These are phyloP conservation scores for Drosophila rellima DNA, from an alignment of 2,888 invertebrate species.

Conservation along the genomic window DNA sequence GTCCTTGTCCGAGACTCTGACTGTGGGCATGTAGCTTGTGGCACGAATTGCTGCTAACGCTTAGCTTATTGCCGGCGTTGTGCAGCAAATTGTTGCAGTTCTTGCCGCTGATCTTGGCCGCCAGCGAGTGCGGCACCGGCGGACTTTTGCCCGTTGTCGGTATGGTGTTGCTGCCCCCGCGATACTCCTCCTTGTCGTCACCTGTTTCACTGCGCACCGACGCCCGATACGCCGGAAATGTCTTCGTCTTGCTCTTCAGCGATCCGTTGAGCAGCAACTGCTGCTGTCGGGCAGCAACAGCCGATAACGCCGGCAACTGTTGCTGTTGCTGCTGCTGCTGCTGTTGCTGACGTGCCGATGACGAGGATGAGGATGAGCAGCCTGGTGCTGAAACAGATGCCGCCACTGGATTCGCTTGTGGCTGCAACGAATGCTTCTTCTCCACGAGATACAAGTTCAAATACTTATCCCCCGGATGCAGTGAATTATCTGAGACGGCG, in stretches of 20 bases:
- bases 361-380: constrained; percentile 60
- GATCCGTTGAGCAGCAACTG: constrained; percentile 84
- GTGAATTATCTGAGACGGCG: constrained; percentile 85
- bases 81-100: constrained; percentile 83
- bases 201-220: constrained; percentile 84
- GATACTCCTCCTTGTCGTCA: constrained; percentile 82
- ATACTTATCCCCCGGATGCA: constrained; percentile 85
- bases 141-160: constrained; percentile 77
- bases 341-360: constrained; percentile 49
- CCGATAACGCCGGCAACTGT: constrained; percentile 75
- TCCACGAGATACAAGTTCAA: constrained; percentile 84
- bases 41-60: constrained; percentile 81
- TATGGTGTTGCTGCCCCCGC: constrained; percentile 67
- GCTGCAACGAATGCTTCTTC: constrained; percentile 82
- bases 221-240: constrained; percentile 83
- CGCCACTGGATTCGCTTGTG: constrained; percentile 40
- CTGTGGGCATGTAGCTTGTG: constrained; percentile 74
- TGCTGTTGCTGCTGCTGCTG: constrained; percentile 61
- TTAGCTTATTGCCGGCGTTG: constrained; percentile 79
- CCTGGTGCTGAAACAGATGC: constrained; percentile 56
- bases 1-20: constrained; percentile 56
- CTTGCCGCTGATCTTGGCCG: constrained; percentile 84
- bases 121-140: constrained; percentile 79
- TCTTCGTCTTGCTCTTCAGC: constrained; percentile 81
- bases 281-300: constrained; percentile 74